Evolutionary conservation across 1,140 invertebrate genomes (phyloP).

Genomic region (Aporrectodea caliginosa): DNA sequence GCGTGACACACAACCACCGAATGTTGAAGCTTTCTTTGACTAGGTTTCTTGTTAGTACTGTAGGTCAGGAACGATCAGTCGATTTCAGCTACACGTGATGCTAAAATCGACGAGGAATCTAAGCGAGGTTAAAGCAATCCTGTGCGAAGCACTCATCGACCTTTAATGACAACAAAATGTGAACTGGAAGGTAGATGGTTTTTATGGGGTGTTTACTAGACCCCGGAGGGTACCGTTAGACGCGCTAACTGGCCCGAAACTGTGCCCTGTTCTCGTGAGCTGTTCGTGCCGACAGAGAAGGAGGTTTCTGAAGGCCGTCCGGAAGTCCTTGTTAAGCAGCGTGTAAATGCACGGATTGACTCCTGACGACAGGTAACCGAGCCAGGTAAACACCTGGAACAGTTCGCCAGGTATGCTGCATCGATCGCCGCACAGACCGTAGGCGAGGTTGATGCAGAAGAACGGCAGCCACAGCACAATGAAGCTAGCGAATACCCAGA

Average conservation of each 20-base stretch:
- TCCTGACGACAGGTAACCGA: slow-evolving; percentile 94
- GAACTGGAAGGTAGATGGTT: too few relatives aligned
- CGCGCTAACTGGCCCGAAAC: too few relatives aligned
- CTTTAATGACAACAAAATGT: too few relatives aligned
- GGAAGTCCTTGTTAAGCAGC: slow-evolving; percentile 85
- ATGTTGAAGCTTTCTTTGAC: too few relatives aligned
- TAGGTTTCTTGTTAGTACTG: too few relatives aligned
- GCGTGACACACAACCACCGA: too few relatives aligned
- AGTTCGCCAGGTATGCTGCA: slow-evolving; percentile 55
- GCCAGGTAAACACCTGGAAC: slow-evolving; percentile 91
- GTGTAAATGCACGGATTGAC: slow-evolving; percentile 78
- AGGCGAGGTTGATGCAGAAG: slow-evolving; percentile 51
- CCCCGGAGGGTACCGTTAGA: background rate
- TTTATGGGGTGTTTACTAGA: background rate
- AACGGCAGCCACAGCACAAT: slow-evolving; percentile 56
- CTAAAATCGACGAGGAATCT: too few relatives aligned
- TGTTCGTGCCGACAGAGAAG: slow-evolving; percentile 36
- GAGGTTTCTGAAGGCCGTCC: slow-evolving; percentile 70
- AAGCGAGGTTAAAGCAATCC: too few relatives aligned
- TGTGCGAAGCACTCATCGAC: too few relatives aligned
- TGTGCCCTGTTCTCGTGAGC: background rate
- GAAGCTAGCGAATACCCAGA: slow-evolving; percentile 54
- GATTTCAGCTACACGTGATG: too few relatives aligned
- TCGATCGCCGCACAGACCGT: slow-evolving; percentile 43
- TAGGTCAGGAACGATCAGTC: too few relatives aligned